Conservation (phyloP, 2,113 vertebrate genomes). For the Rhizomys pruinosus region DNA sequence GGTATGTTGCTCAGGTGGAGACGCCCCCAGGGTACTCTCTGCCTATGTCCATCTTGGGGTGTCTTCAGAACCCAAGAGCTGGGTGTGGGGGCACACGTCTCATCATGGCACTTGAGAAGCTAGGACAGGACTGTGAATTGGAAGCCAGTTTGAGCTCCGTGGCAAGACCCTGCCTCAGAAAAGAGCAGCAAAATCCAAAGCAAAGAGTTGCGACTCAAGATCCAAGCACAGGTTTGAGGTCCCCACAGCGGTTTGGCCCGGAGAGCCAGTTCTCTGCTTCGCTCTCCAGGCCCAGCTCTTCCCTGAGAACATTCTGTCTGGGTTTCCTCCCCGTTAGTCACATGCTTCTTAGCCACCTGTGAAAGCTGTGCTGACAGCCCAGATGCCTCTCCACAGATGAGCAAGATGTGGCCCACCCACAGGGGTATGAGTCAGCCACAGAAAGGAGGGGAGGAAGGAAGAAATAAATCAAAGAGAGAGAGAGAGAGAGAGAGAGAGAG, state of each 20-base stretch:
- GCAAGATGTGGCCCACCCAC: no score
- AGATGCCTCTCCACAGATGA: neutral
- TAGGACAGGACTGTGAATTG: neutral
- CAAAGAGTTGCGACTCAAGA: neutral
- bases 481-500: no score
- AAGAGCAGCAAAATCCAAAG: neutral
- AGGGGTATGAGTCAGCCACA: neutral
- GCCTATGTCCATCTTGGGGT: neutral
- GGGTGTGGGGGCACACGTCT: neutral
- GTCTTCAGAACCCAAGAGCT: neutral
- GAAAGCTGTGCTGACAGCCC: neutral
- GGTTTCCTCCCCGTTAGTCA: neutral
- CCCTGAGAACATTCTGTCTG: neutral
- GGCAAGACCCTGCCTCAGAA: neutral
- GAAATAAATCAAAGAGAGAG: no score
- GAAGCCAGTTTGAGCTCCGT: neutral
- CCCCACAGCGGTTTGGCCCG: neutral
- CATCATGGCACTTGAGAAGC: neutral
- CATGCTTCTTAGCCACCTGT: neutral
- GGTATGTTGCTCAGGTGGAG: neutral
- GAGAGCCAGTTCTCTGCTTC: neutral
- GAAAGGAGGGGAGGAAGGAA: neutral
- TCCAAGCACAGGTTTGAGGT: neutral
- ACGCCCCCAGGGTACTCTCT: neutral
- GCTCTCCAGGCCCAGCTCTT: no score